Base-by-base conservation (phyloP, 2,888 invertebrate species). In the Horisme vitalbata region DNA sequence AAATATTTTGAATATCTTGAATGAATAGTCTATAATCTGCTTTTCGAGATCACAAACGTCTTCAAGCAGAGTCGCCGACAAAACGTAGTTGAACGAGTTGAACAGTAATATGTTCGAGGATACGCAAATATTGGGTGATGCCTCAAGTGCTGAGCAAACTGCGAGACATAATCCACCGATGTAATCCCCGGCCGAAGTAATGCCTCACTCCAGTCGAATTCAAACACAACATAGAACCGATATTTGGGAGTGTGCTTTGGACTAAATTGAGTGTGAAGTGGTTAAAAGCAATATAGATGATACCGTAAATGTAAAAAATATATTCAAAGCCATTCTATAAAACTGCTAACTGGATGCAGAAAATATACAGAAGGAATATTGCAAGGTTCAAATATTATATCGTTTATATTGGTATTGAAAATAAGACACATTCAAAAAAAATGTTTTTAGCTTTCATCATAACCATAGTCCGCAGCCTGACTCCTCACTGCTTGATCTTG, bases 41-140 rank as follows among this genome's bases (percentile, higher is more conserved):
- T 18, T 23, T 23, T 9, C 23, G n/a, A n/a, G n/a, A 6, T 1
- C 5, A 27, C 28, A 5, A 5, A 3, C 3, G 5, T 3, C 5
- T 5, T 3, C 28, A 39, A 39, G 21, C 34, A 18, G 20, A 41
- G 13, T 12, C 30, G n/a, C 14, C 23, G 28, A 45, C 39, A 12
- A 45, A 30, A 24, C 11, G 24, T 3, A 20, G 34, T 33, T 3
- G 14, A 1, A 32, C 18, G 26, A 35, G 12, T 26, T 7, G 10
- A 26, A 43, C 21, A 34, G 21, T 43, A 28, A 37, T 28, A 15
- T 48, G 38, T 48, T 37, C 10, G 32, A 38, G 28, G 24, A 27
- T 43, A 36, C 20, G 75, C 75, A 80, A 80, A 82, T 76, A 81
- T 78, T 76, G 71, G 65, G 71, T 66, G 66, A 53, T 65, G 70